Base-by-base conservation (phyloP, 2,888 invertebrate genomes). In the Leucozona laternaria region DNA sequence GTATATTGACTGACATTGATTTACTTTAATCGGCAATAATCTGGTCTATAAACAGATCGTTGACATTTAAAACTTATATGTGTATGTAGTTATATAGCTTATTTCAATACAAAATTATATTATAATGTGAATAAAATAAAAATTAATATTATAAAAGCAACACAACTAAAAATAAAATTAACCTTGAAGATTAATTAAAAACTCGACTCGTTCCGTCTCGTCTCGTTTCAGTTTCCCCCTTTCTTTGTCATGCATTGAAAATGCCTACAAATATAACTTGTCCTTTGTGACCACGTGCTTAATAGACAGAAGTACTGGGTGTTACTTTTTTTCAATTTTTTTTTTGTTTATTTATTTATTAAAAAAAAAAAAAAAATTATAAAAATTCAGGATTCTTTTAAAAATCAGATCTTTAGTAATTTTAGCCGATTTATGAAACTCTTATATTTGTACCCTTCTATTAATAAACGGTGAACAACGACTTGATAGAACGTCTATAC, bases 171-270 rank as follows among this genome's bases (percentile, higher is more conserved):
- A 64, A 64, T 64, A 64, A 28, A 45, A 25, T 48, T 71, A 64
- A 64, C 81, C 76, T 75, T 70, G 80, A 55, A 57, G 50, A 72
- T 48, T 58, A 71, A 72, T 82, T 82, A 77, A 72, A 64, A 53
- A 20, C 20, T 64, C 20, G 8, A 20, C 34, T 20, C 48, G 60
- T 11, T 3, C 4, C 34, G 34, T 11, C 34, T 31, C 11, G 37
- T 37, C 40, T 40, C 15, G 15, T 25, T 62, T 76, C 15, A 25
- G 45, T 81, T 11, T 11, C 22, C 66, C 58, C 58, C 64, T 57
- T 79, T 60, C 43, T 48, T 57, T 20, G 28, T 15, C n/a, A n/a
- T 64, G 11, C 50, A 37, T 34, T 48, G 15, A 66, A 34, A 55
- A 62, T 64, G 62, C 55, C 62, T 73, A 25, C 17, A 60, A 55